phyloP scores from a whole-genome alignment of 1,140 invertebrate species.

The Ridgeia piscesae region DNA sequence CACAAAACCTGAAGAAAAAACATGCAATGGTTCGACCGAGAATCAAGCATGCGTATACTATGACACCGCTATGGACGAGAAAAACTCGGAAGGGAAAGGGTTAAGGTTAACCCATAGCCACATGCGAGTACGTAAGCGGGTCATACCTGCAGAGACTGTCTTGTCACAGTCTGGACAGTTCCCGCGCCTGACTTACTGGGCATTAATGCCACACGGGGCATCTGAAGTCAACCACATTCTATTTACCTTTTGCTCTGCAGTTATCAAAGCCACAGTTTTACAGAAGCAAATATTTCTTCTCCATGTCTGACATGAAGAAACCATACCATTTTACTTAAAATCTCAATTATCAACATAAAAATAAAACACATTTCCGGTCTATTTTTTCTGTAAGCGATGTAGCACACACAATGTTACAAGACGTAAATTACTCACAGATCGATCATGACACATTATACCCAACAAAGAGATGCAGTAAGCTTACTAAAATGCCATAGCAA shows the following conservation, averaged over 20 bases:
- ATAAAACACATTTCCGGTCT: too few species aligned
- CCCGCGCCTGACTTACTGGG: background rate
- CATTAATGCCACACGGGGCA: background rate
- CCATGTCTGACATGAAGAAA: too few species aligned
- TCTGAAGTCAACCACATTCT: background rate
- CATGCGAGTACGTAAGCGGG: background rate
- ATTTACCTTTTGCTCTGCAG: background rate
- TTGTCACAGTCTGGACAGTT: background rate
- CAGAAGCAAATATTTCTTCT: too few species aligned
- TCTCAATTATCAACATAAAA: too few species aligned
- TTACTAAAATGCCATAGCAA: too few species aligned
- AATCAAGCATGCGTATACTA: background rate
- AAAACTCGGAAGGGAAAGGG: background rate
- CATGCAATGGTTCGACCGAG: background rate
- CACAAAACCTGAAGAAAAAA: background rate
- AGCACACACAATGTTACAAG: too few species aligned
- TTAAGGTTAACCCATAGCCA: background rate
- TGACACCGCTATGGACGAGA: background rate
- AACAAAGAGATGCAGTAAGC: too few species aligned
- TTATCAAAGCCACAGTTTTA: too few species aligned
- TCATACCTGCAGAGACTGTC: background rate
- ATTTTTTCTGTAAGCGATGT: too few species aligned
- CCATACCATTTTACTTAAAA: too few species aligned
- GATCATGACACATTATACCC: too few species aligned
- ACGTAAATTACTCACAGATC: too few species aligned